These are phyloP conservation scores for Hemithea aestivaria DNA, from an alignment of 2,888 invertebrate species.

Conservation along the genomic window DNA sequence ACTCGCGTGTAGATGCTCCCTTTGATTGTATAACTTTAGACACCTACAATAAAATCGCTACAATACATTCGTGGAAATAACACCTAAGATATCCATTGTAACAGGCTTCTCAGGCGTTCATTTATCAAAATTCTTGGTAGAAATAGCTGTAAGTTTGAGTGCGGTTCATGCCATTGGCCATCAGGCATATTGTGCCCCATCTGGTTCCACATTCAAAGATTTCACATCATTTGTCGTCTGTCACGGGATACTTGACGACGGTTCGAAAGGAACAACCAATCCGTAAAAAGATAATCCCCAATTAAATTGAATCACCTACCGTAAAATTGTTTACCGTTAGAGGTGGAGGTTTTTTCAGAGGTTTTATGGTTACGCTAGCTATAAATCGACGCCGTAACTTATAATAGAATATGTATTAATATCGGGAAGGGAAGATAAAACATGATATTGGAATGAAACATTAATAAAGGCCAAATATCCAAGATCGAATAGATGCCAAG, in stretches of 20 bases:
- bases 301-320: slow-evolving; percentile 71
- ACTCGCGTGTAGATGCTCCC: too few species aligned
- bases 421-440: too few species aligned
- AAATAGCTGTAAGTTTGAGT: slow-evolving; percentile 20
- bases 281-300: slow-evolving; percentile 70
- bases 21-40: too few species aligned
- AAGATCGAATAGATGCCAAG: slow-evolving; percentile 19
- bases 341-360: slow-evolving; percentile 47
- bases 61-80: too few species aligned
- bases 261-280: slow-evolving; percentile 45
- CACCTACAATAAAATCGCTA: too few species aligned
- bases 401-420: slow-evolving; percentile 7
- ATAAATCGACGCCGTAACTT: slow-evolving; percentile 15
- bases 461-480: slow-evolving; percentile 7
- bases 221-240: slow-evolving; percentile 66
- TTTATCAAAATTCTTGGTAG: slow-evolving; percentile 23
- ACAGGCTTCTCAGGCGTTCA: slow-evolving; percentile 2
- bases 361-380: slow-evolving; percentile 20
- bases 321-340: slow-evolving; percentile 74
- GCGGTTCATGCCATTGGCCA: slow-evolving; percentile 12
- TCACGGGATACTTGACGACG: slow-evolving; percentile 64
- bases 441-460: too few species aligned
- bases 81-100: slow-evolving; percentile 4
- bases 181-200: slow-evolving; percentile 9
- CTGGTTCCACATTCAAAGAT: slow-evolving; percentile 19